These are phyloP conservation scores for Gadus chalcogrammus DNA, from an alignment of 2,113 vertebrate species.

Conservation along the genomic window DNA sequence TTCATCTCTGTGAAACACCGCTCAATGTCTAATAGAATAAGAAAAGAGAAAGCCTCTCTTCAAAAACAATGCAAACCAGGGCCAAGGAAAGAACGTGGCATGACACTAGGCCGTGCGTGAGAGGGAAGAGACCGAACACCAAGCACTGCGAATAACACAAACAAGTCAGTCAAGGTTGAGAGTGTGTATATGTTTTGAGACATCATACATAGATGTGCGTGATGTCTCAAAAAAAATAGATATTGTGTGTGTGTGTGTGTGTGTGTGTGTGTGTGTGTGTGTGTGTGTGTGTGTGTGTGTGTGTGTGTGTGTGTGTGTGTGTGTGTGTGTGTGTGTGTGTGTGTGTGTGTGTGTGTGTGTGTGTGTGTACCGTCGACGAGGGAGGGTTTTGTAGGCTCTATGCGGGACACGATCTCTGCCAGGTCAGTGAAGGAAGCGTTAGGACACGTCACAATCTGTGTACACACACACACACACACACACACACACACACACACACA, in stretches of 20 bases:
- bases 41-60: background rate
- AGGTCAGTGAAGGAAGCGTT: slow-evolving; percentile 94
- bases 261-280: slow-evolving; percentile 23
- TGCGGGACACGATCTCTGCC: slow-evolving; percentile 91
- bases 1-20: background rate
- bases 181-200: too few relatives aligned
- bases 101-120: background rate
- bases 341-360: slow-evolving; percentile 24
- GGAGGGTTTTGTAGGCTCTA: slow-evolving; percentile 81
- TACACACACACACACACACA: slow-evolving; percentile 10
- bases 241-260: background rate
- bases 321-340: slow-evolving; percentile 3
- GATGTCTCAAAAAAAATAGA: too few relatives aligned
- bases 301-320: slow-evolving; percentile 34
- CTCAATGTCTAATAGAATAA: slow-evolving; percentile 9
- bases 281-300: slow-evolving; percentile 35
- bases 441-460: slow-evolving; percentile 83
- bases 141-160: background rate
- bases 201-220: too few relatives aligned
- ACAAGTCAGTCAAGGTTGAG: too few relatives aligned
- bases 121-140: background rate
- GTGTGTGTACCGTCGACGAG: slow-evolving; percentile 77
- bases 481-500: background rate
- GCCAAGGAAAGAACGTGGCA: background rate
- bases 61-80: slow-evolving; percentile 3